Conservation (phyloP, 2,888 invertebrate species). For the Drosophila crucigera region DNA sequence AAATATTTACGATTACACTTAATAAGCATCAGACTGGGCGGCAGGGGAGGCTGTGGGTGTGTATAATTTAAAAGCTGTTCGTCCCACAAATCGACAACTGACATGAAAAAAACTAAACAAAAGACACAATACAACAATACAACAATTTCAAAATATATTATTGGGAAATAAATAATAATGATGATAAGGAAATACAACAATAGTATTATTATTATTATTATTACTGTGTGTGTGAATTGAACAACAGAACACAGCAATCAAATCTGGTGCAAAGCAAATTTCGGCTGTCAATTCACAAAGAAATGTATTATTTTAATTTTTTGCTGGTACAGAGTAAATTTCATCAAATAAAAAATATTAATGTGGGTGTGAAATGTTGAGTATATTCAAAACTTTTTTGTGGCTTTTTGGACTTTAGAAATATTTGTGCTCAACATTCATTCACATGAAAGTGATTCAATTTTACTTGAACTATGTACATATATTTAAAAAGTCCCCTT, state of each 20-base stretch:
- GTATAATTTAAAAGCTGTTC: constrained; percentile 29
- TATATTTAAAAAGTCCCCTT: not conserved
- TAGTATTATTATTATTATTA: constrained; percentile 17
- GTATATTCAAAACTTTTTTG: constrained; percentile 1
- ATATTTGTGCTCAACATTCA: not conserved
- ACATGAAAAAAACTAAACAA: constrained; percentile 40
- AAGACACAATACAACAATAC: constrained; percentile 26
- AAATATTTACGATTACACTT: constrained; percentile 59
- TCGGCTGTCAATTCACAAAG: constrained; percentile 25
- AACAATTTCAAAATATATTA: constrained; percentile 46
- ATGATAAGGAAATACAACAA: constrained; percentile 44
- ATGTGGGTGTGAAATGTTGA: constrained; percentile 24
- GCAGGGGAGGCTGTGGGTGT: not conserved
- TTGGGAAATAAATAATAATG: constrained; percentile 31
- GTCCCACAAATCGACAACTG: constrained; percentile 34
- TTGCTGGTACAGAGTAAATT: constrained; percentile 5
- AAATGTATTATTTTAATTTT: not conserved
- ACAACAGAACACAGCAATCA: constrained; percentile 43
- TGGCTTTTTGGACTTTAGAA: constrained; percentile 1
- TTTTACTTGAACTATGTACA: constrained; percentile 2
- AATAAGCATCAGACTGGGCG: constrained; percentile 12
- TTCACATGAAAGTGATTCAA: constrained; percentile 34
- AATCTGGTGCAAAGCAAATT: constrained; percentile 53
- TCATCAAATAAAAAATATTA: not conserved
- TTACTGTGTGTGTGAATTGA: constrained; percentile 35